Conservation (phyloP, 2,888 invertebrate species). For the Agrochola lychnidis region DNA sequence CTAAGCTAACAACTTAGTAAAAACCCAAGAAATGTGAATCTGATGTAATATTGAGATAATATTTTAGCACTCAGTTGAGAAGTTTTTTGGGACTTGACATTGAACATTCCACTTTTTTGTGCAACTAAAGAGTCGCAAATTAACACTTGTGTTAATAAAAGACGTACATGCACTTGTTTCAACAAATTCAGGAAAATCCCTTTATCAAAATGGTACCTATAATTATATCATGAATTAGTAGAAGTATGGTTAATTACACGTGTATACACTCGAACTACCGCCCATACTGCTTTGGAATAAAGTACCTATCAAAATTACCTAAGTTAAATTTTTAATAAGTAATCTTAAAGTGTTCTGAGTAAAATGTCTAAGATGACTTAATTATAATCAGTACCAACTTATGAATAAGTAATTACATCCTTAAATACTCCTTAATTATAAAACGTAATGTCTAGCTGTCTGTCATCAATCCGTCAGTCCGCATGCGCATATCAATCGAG, state of each 20-base stretch:
- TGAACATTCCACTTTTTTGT: not conserved
- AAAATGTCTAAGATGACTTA: not conserved
- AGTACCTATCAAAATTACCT: too few relatives aligned
- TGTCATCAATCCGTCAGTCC: conserved; percentile 22
- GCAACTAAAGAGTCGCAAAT: too few relatives aligned
- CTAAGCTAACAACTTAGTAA: not conserved
- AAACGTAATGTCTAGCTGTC: conserved; percentile 21
- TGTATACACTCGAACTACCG: not conserved
- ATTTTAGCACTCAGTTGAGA: conserved; percentile 23
- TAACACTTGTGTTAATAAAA: conserved; percentile 18
- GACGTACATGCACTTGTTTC: conserved; percentile 22
- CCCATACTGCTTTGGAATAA: not conserved
- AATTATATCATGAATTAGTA: not conserved
- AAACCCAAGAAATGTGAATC: not conserved
- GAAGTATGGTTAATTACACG: not conserved
- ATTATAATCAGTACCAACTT: conserved; percentile 10
- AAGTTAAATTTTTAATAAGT: not conserved
- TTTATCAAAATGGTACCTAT: not conserved
- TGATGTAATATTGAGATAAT: not conserved
- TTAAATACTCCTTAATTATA: not conserved
- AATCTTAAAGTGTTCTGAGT: conserved; percentile 12
- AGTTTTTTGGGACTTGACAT: not conserved
- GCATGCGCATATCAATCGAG: conserved; percentile 12
- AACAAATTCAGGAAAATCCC: not conserved
- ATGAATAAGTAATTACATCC: conserved; percentile 13